Evolutionary conservation across 2,113 vertebrate genomes (phyloP).

Genomic region (Aspidoscelis tigris): DNA sequence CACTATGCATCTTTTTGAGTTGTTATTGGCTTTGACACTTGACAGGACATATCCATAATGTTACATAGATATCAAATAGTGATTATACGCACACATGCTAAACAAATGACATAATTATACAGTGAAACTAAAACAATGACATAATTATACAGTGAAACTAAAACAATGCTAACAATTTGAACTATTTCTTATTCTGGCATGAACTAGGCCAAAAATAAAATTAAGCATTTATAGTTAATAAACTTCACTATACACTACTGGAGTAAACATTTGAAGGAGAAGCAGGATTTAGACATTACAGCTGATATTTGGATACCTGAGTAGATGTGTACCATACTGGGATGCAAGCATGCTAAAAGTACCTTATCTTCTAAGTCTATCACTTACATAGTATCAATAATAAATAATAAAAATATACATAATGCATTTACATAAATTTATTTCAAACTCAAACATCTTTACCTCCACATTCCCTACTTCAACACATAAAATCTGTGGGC

Average conservation of each 20-base stretch:
- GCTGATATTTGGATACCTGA: neutral
- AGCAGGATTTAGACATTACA: neutral
- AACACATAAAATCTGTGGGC: neutral
- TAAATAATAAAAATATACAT: no score
- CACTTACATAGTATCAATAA: no score
- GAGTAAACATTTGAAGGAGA: neutral
- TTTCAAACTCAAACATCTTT: neutral
- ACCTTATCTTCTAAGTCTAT: neutral
- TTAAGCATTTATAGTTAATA: constrained; percentile 22
- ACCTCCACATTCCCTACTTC: neutral
- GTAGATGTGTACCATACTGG: neutral
- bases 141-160: neutral
- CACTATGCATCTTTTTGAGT: neutral
- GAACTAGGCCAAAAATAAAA: constrained; percentile 14
- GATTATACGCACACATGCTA: constrained; percentile 9
- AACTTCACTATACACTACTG: constrained; percentile 18
- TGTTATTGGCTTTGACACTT: neutral
- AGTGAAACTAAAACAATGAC: neutral
- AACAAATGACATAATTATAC: neutral
- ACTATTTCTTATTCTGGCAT: neutral
- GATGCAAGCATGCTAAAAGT: neutral
- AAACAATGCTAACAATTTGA: neutral
- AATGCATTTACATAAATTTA: neutral
- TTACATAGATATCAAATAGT: neutral
- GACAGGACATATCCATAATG: neutral